phyloP scores from a whole-genome alignment of 2,888 invertebrate genomes.

The Apotomis capreana region DNA sequence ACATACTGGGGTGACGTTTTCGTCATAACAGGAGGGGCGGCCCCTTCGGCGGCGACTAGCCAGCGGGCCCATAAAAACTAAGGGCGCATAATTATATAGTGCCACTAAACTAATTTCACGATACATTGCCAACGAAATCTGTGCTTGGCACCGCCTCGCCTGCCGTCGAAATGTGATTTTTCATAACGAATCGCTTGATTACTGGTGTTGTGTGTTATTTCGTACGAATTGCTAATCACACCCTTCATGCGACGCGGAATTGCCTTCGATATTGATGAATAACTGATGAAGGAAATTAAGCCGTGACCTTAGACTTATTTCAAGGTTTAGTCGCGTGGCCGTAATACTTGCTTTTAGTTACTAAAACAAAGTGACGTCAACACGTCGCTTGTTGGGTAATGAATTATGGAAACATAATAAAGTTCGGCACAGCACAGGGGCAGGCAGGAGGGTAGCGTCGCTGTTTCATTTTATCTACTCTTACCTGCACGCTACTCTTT shows the following conservation, averaged over 20 bases:
- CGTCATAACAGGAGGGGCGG: slow-evolving; percentile 76
- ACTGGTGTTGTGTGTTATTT: slow-evolving; percentile 79
- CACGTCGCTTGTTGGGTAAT: slow-evolving; percentile 2
- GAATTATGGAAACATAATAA: slow-evolving; percentile 27
- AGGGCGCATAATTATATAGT: slow-evolving; percentile 83
- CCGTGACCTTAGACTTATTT: slow-evolving; percentile 58
- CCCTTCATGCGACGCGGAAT: slow-evolving; percentile 60
- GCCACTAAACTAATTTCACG: slow-evolving; percentile 84
- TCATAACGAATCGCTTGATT: slow-evolving; percentile 74
- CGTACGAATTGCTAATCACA: slow-evolving; percentile 76
- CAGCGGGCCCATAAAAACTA: slow-evolving; percentile 74
- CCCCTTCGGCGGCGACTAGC: slow-evolving; percentile 50
- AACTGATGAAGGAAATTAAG: slow-evolving; percentile 61
- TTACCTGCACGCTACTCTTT: too few species aligned
- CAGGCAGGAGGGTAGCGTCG: too few species aligned
- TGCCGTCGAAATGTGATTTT: slow-evolving; percentile 75
- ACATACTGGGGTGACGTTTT: slow-evolving; percentile 80
- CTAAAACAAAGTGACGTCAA: slow-evolving; percentile 30
- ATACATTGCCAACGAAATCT: slow-evolving; percentile 83
- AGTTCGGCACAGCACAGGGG: neutral
- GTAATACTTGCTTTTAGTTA: slow-evolving; percentile 31
- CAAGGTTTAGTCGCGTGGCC: slow-evolving; percentile 51
- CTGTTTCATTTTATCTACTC: too few species aligned
- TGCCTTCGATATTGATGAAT: slow-evolving; percentile 64
- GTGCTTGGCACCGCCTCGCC: slow-evolving; percentile 80